phyloP scores from a whole-genome alignment of 1,140 invertebrate species.

The Ridgeia piscesae region DNA sequence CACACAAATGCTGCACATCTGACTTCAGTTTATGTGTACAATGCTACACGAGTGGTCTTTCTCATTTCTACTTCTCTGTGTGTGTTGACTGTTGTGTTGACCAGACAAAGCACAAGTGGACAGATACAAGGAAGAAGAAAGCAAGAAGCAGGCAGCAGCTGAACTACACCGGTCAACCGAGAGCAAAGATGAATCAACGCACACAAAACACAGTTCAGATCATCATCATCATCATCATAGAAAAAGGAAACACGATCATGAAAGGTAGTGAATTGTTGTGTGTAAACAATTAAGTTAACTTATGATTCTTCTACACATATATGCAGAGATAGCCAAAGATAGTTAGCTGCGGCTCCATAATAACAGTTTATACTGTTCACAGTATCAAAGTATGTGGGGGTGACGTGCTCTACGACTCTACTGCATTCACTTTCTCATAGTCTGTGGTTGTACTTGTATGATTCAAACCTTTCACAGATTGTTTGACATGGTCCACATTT shows the following conservation, averaged over 20 bases:
- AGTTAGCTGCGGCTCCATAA: too few relatives aligned
- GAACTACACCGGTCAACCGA: conserved; percentile 23
- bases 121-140: conserved; percentile 47
- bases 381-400: too few relatives aligned
- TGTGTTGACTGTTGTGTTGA: conserved; percentile 8
- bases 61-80: background rate
- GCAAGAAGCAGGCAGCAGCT: conserved; percentile 31
- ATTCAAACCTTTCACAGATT: too few relatives aligned
- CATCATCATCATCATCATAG: background rate
- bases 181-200: conserved; percentile 10
- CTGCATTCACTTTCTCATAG: too few relatives aligned
- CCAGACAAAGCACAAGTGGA: conserved; percentile 49
- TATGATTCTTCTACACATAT: background rate
- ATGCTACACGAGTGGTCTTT: background rate
- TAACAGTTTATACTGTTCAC: too few relatives aligned
- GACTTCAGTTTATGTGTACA: background rate
- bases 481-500: too few relatives aligned
- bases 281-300: background rate
- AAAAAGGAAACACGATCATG: conserved; percentile 28
- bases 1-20: background rate
- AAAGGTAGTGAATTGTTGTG: background rate
- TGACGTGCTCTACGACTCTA: too few relatives aligned
- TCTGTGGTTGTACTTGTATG: too few relatives aligned
- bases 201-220: background rate
- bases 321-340: too few relatives aligned